These are phyloP conservation scores for Delphinus delphis DNA, from an alignment of 2,113 vertebrate species.

Conservation along the genomic window DNA sequence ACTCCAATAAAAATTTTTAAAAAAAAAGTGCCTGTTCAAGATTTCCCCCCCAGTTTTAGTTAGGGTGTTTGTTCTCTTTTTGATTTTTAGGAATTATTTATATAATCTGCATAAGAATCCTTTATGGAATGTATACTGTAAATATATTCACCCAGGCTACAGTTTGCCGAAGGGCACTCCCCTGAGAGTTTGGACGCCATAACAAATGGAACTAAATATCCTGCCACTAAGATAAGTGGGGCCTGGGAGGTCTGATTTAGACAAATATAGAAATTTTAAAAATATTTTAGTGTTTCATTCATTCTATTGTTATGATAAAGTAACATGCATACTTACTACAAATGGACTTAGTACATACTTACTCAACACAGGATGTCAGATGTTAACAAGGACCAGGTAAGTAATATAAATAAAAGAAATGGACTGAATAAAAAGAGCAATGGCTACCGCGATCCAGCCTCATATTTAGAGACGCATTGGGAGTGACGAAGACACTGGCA, in stretches of 20 bases:
- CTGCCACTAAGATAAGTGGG: neutral
- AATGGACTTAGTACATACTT: neutral
- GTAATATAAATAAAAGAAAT: neutral
- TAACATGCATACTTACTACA: neutral
- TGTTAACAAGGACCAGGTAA: neutral
- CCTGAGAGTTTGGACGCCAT: neutral
- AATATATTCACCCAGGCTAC: neutral
- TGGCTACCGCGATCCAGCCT: neutral
- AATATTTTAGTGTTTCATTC: neutral
- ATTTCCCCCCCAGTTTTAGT: neutral
- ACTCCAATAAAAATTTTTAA: too few species aligned
- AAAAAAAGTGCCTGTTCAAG: neutral
- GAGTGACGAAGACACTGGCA: neutral
- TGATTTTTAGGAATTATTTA: neutral
- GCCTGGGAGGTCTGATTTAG: neutral
- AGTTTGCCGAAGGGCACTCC: neutral
- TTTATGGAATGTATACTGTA: neutral
- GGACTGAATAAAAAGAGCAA: neutral
- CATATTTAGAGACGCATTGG: neutral
- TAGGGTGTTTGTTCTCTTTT: neutral
- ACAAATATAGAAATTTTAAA: neutral
- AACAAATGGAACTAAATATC: neutral
- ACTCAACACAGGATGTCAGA: neutral
- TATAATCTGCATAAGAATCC: neutral
- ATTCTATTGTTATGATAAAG: neutral